phyloP scores from a whole-genome alignment of 2,113 vertebrate genomes.

The Ivindomyrus marchei region DNA sequence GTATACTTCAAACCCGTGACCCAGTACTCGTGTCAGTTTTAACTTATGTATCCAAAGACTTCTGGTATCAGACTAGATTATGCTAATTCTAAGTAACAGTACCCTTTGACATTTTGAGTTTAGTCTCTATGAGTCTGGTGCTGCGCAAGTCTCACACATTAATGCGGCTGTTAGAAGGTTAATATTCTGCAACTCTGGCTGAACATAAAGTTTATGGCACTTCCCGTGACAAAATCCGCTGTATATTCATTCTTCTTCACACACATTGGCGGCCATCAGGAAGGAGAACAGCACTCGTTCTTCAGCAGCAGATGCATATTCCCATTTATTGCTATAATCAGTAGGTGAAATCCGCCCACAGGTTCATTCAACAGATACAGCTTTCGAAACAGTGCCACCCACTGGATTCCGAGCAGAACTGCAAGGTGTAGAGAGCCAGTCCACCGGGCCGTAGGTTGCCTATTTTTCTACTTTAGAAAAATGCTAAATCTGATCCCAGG shows the following conservation, averaged over 20 bases:
- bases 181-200: neutral
- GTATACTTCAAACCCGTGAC: neutral
- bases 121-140: neutral
- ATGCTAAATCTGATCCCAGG: conserved; percentile 22
- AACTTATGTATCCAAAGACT: neutral
- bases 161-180: neutral
- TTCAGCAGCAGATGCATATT: conserved; percentile 65
- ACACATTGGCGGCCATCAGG: conserved; percentile 12
- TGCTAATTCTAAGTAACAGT: neutral
- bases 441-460: conserved; percentile 21
- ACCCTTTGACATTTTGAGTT: neutral
- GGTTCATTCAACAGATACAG: conserved; percentile 36
- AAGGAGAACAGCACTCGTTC: conserved; percentile 29
- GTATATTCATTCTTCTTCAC: neutral
- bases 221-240: neutral
- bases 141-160: neutral
- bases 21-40: neutral
- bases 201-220: neutral
- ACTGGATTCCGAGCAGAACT: conserved; percentile 43
- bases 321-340: conserved; percentile 68
- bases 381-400: conserved; percentile 38
- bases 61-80: neutral
- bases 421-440: conserved; percentile 20
- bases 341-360: conserved; percentile 47
- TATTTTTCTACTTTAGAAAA: conserved; percentile 34